Evolutionary conservation across 2,797 vertebrate species (phyloP), one percentile per base, ranked within the genome.

Genomic region (Morelia viridis): DNA sequence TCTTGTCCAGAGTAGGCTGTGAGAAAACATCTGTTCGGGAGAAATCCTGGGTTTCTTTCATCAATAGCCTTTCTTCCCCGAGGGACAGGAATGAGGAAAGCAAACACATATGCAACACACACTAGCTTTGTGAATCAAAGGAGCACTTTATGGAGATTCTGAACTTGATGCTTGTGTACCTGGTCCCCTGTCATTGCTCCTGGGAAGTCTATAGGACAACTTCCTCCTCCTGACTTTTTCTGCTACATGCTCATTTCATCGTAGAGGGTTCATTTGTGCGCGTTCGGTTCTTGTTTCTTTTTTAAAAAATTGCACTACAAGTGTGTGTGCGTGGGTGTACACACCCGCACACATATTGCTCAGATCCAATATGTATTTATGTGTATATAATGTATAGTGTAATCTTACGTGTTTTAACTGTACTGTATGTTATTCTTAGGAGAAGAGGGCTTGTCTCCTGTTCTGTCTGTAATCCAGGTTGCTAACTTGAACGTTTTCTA

Each of bases 121-220:
- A 96, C 96, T 96, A 96, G 96, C 96, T 96, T 97, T 97, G 97
- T 97, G 95, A 97, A 94, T 96, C 97, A 96, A 90, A 96, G 91
- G 93, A 97, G 98, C 98, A 98, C 98, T 98, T 98, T 98, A 98
- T 85, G 95, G 96, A 95, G 95, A 94, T 91, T 91, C 93, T 96
- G 96, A 97, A 96, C 96, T 96, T 92, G 0, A 92, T 94, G 92
- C 93, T 94, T 93, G 93, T 92, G 92, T 93, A 94, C 95, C 83
- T 60, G 31, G 95, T 92, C 95, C 94, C 90, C 92, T 65, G 94
- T 95, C 24, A 46, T 9, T 22, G 94, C 95, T 88, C 96, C 95
- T 93, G 93, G 94, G 94, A 93, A 93, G 90, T 92, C 94, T 95
- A 95, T 96, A 95, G 95, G 95, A 96, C 94, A 95, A 94, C 94